phyloP scores from a whole-genome alignment of 2,888 invertebrate genomes.

The Yponomeuta malinellus region DNA sequence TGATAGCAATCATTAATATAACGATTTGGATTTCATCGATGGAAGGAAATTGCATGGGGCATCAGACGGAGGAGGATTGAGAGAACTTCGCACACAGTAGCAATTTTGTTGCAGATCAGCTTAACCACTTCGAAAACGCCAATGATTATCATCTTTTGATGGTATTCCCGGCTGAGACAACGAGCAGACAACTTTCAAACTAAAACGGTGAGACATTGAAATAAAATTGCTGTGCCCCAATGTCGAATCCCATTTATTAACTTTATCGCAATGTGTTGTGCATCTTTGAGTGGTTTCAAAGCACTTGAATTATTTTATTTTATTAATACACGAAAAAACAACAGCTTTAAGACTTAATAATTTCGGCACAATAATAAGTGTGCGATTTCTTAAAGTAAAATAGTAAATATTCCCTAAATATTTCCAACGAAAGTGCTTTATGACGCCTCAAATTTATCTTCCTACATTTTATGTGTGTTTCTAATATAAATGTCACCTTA shows the following conservation, averaged over 20 bases:
- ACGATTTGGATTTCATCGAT: neutral
- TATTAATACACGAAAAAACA: neutral
- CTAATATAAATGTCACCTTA: neutral
- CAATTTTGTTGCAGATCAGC: conserved; percentile 75
- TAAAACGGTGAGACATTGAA: conserved; percentile 11
- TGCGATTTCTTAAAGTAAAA: neutral
- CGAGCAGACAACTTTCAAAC: conserved; percentile 9
- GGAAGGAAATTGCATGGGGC: neutral
- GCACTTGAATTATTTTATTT: conserved; percentile 4
- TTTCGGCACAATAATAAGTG: too few species aligned
- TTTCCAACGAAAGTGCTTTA: neutral
- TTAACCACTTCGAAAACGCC: conserved; percentile 75
- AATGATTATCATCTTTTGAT: conserved; percentile 76
- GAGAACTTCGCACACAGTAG: conserved; percentile 59
- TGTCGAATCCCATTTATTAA: conserved; percentile 13
- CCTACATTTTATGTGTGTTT: neutral
- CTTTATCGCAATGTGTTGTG: conserved; percentile 18
- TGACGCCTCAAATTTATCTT: neutral
- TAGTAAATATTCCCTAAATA: neutral
- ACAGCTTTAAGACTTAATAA: too few species aligned
- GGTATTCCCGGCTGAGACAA: conserved; percentile 48
- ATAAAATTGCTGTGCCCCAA: conserved; percentile 4
- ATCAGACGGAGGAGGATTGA: conserved; percentile 2
- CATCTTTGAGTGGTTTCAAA: conserved; percentile 15
- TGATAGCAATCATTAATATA: neutral